Evolutionary conservation across 2,888 invertebrate species (phyloP), one percentile per base, ranked within the genome.

Genomic region (Watsonalla cultraria): DNA sequence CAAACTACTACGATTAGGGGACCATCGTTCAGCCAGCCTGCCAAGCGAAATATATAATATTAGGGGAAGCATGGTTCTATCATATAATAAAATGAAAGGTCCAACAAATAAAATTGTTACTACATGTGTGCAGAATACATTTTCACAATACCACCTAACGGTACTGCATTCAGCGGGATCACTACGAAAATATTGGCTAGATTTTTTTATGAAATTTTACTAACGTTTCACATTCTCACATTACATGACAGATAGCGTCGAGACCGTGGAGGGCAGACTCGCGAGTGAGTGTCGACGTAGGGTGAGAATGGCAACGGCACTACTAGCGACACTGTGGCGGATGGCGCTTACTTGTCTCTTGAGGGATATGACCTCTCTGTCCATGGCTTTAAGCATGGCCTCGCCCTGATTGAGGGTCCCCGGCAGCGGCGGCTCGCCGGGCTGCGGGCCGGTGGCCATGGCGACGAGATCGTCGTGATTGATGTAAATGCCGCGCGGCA

Each of bases 401-500:
- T 96, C 96, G 71, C 95, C 95, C 82, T 95, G 94, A 78, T 93
- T 93, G 81, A 86, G 74, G 60, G 82, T 67, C 78, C 88, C 74
- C 84, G 92, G 76, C 90, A 92, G 74, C 62, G 81, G 70, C 52
- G 90, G 78, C 73, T 91, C 92, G 70, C 92, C 92, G 75, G 92
- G 92, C 78, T 92, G 92, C 56, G 95, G 94, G 70, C 94, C 94
- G 62, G 95, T 94, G 59, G 98, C 98, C 93, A 99, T 94, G 71
- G 96, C 94, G 69, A 97, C 95, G 85, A 99, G 93, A 92, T 98
- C 98, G 89, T 98, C 98, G 90, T 98, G 96, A 93, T 97, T 98
- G 91, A 99, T 96, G 92, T 97, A 97, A 95, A 99, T 98, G 89
- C 98, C 98, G 76, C 96, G 95, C 60, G 98, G 98, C 74, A 98